Conservation (phyloP, 2,888 invertebrate genomes). For the Apodemia duryi region DNA sequence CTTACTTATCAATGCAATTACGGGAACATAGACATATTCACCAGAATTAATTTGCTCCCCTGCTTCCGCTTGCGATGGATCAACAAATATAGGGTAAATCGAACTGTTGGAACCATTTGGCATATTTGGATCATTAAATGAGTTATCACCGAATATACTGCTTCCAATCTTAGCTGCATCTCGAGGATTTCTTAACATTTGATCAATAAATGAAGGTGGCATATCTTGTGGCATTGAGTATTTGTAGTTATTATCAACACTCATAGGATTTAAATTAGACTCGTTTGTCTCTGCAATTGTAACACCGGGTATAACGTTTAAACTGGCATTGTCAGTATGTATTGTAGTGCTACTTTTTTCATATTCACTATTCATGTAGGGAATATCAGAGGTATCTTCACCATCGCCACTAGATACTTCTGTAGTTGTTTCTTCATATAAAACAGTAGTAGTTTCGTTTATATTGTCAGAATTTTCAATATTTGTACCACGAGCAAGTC, state of each 20-base stretch:
- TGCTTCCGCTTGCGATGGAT: neutral
- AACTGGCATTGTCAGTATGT: neutral
- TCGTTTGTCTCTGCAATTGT: neutral
- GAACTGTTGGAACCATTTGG: neutral
- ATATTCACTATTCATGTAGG: neutral
- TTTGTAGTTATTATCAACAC: neutral
- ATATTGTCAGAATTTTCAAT: neutral
- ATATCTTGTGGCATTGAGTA: neutral
- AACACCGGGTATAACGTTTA: neutral
- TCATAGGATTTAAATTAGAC: neutral
- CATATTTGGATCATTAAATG: neutral
- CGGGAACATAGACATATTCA: neutral
- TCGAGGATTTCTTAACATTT: conserved; percentile 7
- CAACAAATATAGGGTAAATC: neutral
- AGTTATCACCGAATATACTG: neutral
- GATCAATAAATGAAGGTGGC: neutral
- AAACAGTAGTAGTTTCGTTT: neutral
- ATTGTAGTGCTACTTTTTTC: neutral
- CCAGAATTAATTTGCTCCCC: neutral
- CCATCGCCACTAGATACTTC: conserved; percentile 8
- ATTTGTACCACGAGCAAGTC: neutral
- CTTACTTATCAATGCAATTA: conserved; percentile 4
- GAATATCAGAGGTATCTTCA: conserved; percentile 1
- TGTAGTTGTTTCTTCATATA: conserved; percentile 2
- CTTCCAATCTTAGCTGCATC: neutral